phyloP scores from a whole-genome alignment of 2,113 vertebrate species.

The Corvus hawaiiensis region DNA sequence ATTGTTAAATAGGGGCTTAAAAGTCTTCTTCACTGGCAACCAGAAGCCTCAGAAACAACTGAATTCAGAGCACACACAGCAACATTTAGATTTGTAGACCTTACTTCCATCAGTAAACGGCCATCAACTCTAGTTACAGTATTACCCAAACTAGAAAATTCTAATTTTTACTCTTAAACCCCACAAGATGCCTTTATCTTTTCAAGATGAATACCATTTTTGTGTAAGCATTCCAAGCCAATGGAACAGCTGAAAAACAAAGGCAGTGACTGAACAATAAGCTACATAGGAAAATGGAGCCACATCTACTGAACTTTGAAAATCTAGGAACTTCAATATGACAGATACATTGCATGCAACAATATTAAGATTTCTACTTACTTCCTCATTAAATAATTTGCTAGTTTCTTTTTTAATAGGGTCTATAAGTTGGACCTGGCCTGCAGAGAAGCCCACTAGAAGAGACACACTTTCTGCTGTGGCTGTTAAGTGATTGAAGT shows the following conservation, averaged over 20 bases:
- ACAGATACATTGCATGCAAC: slow-evolving; percentile 31
- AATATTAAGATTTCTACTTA: slow-evolving; percentile 73
- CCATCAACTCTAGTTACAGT: neutral
- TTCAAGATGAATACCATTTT: neutral
- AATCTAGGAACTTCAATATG: neutral
- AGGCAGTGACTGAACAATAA: neutral
- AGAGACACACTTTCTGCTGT: slow-evolving; percentile 97
- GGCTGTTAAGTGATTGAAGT: slow-evolving; percentile 98
- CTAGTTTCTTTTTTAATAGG: slow-evolving; percentile 99
- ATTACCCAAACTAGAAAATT: neutral
- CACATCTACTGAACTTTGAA: neutral
- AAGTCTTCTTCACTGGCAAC: neutral
- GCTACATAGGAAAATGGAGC: neutral
- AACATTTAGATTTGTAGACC: neutral
- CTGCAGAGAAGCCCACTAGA: slow-evolving; percentile 97
- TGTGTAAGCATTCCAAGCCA: neutral
- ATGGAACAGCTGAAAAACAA: neutral
- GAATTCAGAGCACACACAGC: neutral
- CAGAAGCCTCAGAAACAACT: neutral
- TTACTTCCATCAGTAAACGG: neutral
- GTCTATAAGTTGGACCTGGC: slow-evolving; percentile 99
- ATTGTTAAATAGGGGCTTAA: neutral
- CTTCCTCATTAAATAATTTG: slow-evolving; percentile 99
- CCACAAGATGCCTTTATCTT: neutral
- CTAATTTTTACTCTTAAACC: neutral